These are phyloP conservation scores for Eilema depressum DNA, from an alignment of 2,888 invertebrate species.

Conservation along the genomic window DNA sequence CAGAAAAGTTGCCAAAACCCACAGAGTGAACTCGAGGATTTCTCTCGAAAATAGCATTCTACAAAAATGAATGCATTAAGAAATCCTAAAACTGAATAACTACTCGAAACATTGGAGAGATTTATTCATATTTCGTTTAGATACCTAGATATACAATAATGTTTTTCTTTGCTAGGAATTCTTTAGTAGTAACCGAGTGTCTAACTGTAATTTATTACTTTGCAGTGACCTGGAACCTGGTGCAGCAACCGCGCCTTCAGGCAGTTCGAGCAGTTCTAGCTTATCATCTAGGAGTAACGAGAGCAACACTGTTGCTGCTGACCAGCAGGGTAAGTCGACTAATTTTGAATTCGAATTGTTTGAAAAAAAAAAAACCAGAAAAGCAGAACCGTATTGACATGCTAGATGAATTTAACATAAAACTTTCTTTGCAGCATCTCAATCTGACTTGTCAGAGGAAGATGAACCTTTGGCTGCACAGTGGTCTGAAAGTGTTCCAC, in stretches of 20 bases:
- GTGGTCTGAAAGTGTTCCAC: constrained; percentile 80
- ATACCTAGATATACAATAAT: not conserved
- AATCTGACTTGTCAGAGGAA: constrained; percentile 82
- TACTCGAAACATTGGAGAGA: not conserved
- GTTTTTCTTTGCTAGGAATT: not conserved
- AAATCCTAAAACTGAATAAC: not conserved
- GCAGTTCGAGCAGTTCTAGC: constrained; percentile 84
- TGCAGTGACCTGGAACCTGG: constrained; percentile 83
- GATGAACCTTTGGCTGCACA: constrained; percentile 79
- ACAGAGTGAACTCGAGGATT: constrained; percentile 27
- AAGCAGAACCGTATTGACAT: not conserved
- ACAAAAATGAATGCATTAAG: constrained; percentile 8
- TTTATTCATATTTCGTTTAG: not conserved
- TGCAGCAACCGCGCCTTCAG: constrained; percentile 79
- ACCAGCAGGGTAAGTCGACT: constrained; percentile 76
- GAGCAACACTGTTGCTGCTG: constrained; percentile 80
- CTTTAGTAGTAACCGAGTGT: not conserved
- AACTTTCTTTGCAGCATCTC: constrained; percentile 64
- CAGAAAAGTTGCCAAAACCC: constrained; percentile 39
- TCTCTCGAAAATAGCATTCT: constrained; percentile 10
- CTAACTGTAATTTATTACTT: constrained; percentile 3
- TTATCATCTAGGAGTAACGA: constrained; percentile 83
- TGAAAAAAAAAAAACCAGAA: not conserved
- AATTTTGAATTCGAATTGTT: not conserved
- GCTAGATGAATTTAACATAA: not conserved